Conservation (phyloP, 2,888 invertebrate species). For the Noctua pronuba region DNA sequence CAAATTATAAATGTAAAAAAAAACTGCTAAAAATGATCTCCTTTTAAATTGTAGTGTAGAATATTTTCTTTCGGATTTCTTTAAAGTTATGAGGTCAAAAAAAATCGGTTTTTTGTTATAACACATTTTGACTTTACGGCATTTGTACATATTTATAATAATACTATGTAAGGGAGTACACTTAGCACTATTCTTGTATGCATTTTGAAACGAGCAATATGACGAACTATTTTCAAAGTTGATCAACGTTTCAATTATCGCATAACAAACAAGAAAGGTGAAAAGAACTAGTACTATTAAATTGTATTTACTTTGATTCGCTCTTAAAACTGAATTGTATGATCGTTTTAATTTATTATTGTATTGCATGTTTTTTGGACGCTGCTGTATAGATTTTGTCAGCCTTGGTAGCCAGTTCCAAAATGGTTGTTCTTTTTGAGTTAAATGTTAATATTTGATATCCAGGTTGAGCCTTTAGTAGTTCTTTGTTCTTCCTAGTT, state of each 20-base stretch:
- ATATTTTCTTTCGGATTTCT: background rate
- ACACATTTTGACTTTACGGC: background rate
- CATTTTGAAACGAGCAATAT: background rate
- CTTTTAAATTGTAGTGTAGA: background rate
- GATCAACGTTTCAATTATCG: background rate
- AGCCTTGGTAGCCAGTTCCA: background rate
- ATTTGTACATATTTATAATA: background rate
- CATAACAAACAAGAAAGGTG: background rate
- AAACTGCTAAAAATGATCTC: background rate
- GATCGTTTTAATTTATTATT: slow-evolving; percentile 34
- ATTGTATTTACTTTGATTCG: background rate
- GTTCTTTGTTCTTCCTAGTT: slow-evolving; percentile 13
- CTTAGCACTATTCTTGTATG: too few species aligned
- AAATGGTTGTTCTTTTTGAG: background rate
- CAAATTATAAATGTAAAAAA: background rate
- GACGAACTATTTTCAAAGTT: background rate
- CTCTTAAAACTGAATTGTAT: slow-evolving; percentile 1
- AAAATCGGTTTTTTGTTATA: background rate
- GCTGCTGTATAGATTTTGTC: background rate
- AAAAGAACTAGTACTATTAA: background rate
- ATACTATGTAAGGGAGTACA: background rate
- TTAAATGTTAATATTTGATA: background rate
- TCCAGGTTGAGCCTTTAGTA: background rate
- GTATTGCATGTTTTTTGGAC: slow-evolving; percentile 18
- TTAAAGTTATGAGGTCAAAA: background rate